Conservation (phyloP, 2,888 invertebrate genomes). For the Megastigmus dorsalis region DNA sequence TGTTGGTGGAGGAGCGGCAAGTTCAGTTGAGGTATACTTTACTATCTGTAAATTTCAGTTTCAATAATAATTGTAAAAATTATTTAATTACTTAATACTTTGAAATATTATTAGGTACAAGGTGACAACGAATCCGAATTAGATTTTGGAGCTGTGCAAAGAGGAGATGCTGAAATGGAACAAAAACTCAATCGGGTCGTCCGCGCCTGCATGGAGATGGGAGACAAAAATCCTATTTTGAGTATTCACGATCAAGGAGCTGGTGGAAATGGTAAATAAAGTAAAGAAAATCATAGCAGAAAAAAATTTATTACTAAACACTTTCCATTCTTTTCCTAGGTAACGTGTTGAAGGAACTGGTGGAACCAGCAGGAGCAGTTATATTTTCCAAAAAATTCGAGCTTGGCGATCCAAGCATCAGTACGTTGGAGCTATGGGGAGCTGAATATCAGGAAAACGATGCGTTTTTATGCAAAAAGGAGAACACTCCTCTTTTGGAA, state of each 20-base stretch:
- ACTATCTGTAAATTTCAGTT: background rate
- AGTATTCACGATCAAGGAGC: conserved; percentile 99
- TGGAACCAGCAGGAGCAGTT: conserved; percentile 94
- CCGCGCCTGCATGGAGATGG: conserved; percentile 91
- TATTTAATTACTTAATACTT: background rate
- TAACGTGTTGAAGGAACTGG: conserved; percentile 97
- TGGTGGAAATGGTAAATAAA: conserved; percentile 87
- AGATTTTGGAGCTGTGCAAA: conserved; percentile 97
- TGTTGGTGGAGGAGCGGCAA: conserved; percentile 98
- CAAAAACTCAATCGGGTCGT: conserved; percentile 96
- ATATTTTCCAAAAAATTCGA: conserved; percentile 91
- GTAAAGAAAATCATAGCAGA: background rate
- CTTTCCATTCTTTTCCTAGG: conserved; percentile 78
- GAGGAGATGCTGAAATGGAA: conserved; percentile 99
- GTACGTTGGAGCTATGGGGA: conserved; percentile 96
- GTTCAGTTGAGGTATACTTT: conserved; percentile 84
- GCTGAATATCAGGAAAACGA: conserved; percentile 98
- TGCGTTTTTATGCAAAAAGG: conserved; percentile 86
- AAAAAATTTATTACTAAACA: background rate
- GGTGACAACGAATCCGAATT: conserved; percentile 90
- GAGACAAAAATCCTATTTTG: conserved; percentile 88
- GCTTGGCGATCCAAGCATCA: conserved; percentile 95
- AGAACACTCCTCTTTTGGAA: conserved; percentile 80
- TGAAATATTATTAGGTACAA: conserved; percentile 79
- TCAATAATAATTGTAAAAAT: background rate